Base-by-base conservation (phyloP, 2,888 invertebrate species). In the Mayetiola destructor region DNA sequence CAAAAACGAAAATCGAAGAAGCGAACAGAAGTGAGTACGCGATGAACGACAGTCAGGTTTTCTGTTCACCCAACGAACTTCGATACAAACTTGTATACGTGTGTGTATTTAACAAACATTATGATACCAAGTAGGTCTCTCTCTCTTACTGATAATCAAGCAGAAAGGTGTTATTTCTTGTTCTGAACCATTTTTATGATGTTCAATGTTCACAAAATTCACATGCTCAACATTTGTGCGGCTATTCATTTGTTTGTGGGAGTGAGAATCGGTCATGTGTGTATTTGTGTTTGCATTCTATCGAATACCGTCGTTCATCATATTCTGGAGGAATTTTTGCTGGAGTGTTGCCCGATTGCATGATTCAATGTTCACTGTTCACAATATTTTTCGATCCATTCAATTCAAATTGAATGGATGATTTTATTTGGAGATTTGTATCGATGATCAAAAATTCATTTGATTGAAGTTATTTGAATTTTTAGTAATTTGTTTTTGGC, bases 101-200 rank as follows among this genome's bases (percentile, higher is more conserved):
- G n/a, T n/a, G n/a, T n/a, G n/a, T n/a, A n/a, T n/a, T n/a, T n/a
- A n/a, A n/a, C 27, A 27, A 27, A 48, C 48, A 14, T 27, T 27
- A 48, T 27, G 27, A 48, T 48, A 48, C 48, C 48, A n/a, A n/a
- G n/a, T n/a, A n/a, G n/a, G n/a, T n/a, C n/a, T n/a, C n/a, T n/a
- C n/a, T n/a, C n/a, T n/a, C n/a, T n/a, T n/a, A 48, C 27, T 16
- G 48, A 48, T 4, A n/a, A 27, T 27, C 12, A 48, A 48, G 3
- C 48, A n/a, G 48, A 48, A 48, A 48, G 48, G 48, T 48, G 48
- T 48, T 48, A 48, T 48, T 48, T 48, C 48, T 48, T 48, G 27
- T 48, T 48, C 48, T 27, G 27, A 48, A n/a, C n/a, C n/a, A n/a
- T n/a, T n/a, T n/a, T n/a, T n/a, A n/a, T n/a, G n/a, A n/a, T 48